phyloP scores from a whole-genome alignment of 2,888 invertebrate species.

The Scaptomyza polygonia region DNA sequence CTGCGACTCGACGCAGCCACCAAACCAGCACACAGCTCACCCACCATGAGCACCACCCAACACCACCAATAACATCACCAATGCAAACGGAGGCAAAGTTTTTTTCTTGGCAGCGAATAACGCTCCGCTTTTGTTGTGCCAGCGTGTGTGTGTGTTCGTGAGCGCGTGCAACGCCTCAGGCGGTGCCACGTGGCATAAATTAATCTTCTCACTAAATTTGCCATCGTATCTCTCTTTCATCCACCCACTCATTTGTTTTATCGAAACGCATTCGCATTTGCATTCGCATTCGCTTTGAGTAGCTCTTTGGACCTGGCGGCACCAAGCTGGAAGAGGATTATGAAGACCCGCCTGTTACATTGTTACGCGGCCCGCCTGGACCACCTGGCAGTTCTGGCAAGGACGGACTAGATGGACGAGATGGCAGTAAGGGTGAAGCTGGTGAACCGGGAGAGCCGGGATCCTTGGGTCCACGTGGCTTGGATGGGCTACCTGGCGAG shows the following conservation, averaged over 20 bases:
- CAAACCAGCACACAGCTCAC: constrained; percentile 11
- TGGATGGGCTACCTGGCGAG: constrained; percentile 90
- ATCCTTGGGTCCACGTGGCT: constrained; percentile 89
- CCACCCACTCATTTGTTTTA: constrained; percentile 1
- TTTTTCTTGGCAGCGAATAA: constrained; percentile 42
- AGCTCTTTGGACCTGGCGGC: constrained; percentile 84
- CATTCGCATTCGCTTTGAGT: constrained; percentile 42
- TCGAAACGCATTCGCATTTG: constrained; percentile 31
- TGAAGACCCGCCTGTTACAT: constrained; percentile 85
- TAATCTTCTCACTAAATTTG: constrained; percentile 68
- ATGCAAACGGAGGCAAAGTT: constrained; percentile 24
- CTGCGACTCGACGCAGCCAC: constrained; percentile 54
- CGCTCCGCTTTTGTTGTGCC: constrained; percentile 67
- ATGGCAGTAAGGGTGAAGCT: constrained; percentile 85
- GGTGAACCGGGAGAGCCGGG: constrained; percentile 92
- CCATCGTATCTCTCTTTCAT: constrained; percentile 45
- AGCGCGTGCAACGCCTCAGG: constrained; percentile 59
- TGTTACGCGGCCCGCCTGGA: constrained; percentile 88
- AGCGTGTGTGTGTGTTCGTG: constrained; percentile 49
- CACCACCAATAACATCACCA: constrained; percentile 10
- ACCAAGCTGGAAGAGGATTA: constrained; percentile 84
- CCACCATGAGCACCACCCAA: constrained; percentile 11
- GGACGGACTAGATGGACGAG: constrained; percentile 83
- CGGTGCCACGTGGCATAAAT: constrained; percentile 74
- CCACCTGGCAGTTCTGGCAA: constrained; percentile 85